Evolutionary conservation across 1,140 invertebrate genomes (phyloP).

Genomic region (Aphis gossypii): DNA sequence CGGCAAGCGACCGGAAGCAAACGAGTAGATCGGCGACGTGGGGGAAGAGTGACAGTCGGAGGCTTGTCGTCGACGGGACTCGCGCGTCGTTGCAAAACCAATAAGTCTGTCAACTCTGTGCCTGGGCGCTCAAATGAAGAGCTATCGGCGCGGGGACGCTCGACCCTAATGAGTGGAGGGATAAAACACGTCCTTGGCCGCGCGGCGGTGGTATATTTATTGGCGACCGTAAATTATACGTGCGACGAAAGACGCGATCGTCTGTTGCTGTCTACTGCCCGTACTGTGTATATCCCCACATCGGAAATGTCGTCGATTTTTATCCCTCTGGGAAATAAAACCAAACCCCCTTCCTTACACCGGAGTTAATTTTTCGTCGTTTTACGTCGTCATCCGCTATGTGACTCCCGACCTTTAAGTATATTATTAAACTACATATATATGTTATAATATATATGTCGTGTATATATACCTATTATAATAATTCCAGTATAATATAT

Average conservation of each 20-base stretch:
- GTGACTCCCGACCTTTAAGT: neutral
- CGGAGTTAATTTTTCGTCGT: neutral
- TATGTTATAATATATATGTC: neutral
- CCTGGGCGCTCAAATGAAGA: conserved; percentile 45
- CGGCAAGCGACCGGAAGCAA: neutral
- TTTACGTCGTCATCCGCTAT: neutral
- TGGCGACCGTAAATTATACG: conserved; percentile 45
- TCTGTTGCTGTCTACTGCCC: neutral
- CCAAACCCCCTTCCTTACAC: neutral
- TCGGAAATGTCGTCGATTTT: conserved; percentile 55
- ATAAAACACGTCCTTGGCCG: neutral
- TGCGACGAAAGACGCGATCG: conserved; percentile 49
- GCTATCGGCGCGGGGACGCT: conserved; percentile 34
- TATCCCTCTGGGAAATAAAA: conserved; percentile 47
- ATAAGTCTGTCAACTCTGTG: conserved; percentile 54
- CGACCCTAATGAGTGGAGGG: conserved; percentile 42
- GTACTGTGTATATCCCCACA: neutral
- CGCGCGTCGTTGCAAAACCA: conserved; percentile 41
- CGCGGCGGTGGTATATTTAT: conserved; percentile 31
- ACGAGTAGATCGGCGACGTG: neutral
- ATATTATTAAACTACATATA: neutral
- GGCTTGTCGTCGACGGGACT: neutral
- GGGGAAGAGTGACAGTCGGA: neutral
- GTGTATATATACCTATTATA: neutral
- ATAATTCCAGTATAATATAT: neutral